Evolutionary conservation across 2,888 invertebrate genomes (phyloP), one percentile per base, ranked within the genome.

Genomic region (Slavum lentiscoides): DNA sequence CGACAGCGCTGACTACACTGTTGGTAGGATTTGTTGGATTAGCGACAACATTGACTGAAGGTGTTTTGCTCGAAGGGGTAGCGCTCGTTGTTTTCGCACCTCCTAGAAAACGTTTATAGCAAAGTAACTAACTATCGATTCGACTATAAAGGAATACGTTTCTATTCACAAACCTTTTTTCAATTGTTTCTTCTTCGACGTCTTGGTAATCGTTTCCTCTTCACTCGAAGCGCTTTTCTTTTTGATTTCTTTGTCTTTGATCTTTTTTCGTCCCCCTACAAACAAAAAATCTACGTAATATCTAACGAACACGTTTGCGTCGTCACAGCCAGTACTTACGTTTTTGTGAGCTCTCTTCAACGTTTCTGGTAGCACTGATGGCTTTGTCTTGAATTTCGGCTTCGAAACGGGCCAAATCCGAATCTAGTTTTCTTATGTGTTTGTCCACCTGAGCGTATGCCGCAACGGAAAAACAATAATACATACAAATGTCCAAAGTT

Each of bases 371-470:
- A 37, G 75, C 75, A 83, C 91, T 93, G 83, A 94, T 88, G 4
- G 94, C 93, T 88, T 97, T 97, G 86, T 98, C 97, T 87, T 97
- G 97, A 85, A 98, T 94, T 87, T 98, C 97, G 0, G 96, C 93
- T 87, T 98, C 98, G 86, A 98, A 98, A 9, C 97, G 91, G 0
- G 97, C 96, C 85, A 98, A 90, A 89, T 98, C 98, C 81, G 96
- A 95, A 87, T 98, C 98, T 85, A 98, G 89, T 84, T 96, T 91
- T 85, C 98, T 90, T 84, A 98, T 98, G 87, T 98, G 98, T 87
- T 98, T 98, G 87, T 99, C 98, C 59, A 98, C 97, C 89, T 89
- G 77, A 84, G 84, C 7, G 6, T 53, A 21, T 13, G n/a, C 1
- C 7, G 11, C 9, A 39, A 1, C 15, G 37, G 13, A 53, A 62